Conservation (phyloP, 2,113 vertebrate genomes). For the Nasalis larvatus region DNA sequence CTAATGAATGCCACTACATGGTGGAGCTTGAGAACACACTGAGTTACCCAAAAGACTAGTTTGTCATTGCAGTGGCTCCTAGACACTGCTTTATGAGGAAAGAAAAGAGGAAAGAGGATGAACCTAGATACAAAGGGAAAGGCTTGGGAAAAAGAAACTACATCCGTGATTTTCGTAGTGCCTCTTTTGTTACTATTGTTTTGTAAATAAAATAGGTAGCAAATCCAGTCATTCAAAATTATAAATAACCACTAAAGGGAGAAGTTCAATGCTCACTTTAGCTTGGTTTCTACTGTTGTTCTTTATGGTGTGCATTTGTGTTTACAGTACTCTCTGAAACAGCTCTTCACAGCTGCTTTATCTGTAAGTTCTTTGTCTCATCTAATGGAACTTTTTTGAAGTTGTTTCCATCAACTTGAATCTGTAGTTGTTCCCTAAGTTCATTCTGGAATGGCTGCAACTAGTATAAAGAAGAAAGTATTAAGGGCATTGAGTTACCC, state of each 20-base stretch:
- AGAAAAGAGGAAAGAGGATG: conserved; percentile 48
- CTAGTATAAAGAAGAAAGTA: not conserved
- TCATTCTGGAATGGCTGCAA: not conserved
- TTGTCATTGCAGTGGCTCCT: conserved; percentile 84
- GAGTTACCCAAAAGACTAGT: conserved; percentile 83
- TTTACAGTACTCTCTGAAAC: not conserved
- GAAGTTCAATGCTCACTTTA: not conserved
- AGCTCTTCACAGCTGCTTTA: not conserved
- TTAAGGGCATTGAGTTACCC: not conserved
- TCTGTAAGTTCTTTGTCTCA: not conserved
- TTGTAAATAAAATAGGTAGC: conserved; percentile 74
- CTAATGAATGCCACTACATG: conserved; percentile 80
- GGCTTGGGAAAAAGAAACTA: conserved; percentile 77
- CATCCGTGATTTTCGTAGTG: conserved; percentile 88
- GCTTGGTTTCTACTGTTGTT: not conserved
- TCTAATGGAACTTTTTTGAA: not conserved
- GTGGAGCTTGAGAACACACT: conserved; percentile 70
- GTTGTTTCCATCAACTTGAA: not conserved
- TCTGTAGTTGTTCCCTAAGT: not conserved
- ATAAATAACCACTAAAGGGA: conserved; percentile 77
- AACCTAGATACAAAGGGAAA: conserved; percentile 17
- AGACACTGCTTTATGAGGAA: conserved; percentile 76
- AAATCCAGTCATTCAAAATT: conserved; percentile 82
- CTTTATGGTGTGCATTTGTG: not conserved
- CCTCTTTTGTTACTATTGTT: conserved; percentile 85